A percentile compares a stretch with the other conserved stretches of the same genome.
phyloP scores from a whole-genome alignment of 2,113 vertebrate genomes.

The Willisornis vidua region DNA sequence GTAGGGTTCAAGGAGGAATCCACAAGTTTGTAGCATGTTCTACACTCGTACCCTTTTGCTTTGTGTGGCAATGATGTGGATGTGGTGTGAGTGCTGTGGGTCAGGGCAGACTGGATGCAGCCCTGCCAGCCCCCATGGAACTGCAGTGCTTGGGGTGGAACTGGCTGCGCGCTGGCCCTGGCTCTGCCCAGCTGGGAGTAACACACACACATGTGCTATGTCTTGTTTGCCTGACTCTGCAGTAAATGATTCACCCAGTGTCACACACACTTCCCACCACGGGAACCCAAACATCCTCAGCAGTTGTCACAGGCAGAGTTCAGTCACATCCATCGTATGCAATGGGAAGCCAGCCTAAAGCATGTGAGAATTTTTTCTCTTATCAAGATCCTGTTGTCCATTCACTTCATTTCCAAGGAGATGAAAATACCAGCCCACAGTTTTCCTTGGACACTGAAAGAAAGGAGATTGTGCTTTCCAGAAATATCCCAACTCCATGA shows the following conservation, averaged over 20 bases:
- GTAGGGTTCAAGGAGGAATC: background rate
- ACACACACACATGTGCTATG: fast-evolving
- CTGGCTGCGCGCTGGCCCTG: fast-evolving
- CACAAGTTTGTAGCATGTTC: background rate
- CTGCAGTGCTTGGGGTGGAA: background rate
- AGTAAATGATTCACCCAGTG: background rate
- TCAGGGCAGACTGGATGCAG: background rate
- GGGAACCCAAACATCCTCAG: background rate
- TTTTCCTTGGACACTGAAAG: background rate
- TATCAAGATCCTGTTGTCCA: background rate
- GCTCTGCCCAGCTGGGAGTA: background rate
- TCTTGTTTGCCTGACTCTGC: background rate
- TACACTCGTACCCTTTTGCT: background rate
- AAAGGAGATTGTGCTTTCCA: background rate
- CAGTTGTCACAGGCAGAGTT: background rate
- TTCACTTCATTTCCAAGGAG: background rate
- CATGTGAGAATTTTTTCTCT: background rate
- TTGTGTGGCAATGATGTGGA: fast-evolving
- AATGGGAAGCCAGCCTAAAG: background rate
- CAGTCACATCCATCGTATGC: background rate
- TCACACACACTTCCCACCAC: background rate
- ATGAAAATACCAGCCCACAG: background rate
- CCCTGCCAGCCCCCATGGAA: background rate
- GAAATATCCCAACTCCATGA: background rate
- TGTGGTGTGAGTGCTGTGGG: fast-evolving